A percentile compares a stretch with the other conserved stretches of the same genome.
Conservation (phyloP, 1,140 invertebrate species). For the Mesaphorura yosii region DNA sequence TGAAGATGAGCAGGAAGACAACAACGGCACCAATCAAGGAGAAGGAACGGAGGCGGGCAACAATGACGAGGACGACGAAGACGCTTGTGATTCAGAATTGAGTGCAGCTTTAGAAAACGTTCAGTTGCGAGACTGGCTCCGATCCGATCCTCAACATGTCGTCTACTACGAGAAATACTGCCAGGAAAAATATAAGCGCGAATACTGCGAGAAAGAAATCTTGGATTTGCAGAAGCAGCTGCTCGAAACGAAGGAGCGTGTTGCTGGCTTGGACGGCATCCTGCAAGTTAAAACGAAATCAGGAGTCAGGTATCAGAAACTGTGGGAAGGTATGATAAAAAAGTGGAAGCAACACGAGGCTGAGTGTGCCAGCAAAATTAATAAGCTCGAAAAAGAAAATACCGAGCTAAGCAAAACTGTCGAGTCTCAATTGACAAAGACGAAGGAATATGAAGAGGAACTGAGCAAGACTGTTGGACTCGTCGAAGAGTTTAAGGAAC, state of each 20-base stretch:
- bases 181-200: constrained; percentile 22
- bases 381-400: constrained; percentile 21
- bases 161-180: constrained; percentile 23
- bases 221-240: constrained; percentile 15
- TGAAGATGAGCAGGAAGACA: constrained; percentile 15
- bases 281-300: constrained; percentile 15
- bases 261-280: constrained; percentile 18
- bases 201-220: constrained; percentile 26
- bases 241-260: constrained; percentile 17
- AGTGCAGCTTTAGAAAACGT: constrained; percentile 8
- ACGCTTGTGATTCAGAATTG: constrained; percentile 14
- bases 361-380: constrained; percentile 5
- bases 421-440: constrained; percentile 8
- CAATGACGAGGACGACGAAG: background rate
- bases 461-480: constrained; percentile 20
- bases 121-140: constrained; percentile 17
- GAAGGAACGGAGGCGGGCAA: background rate
- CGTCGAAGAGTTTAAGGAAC: constrained; percentile 15
- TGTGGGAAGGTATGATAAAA: constrained; percentile 12
- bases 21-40: constrained; percentile 6
- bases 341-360: constrained; percentile 24
- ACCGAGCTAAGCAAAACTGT: constrained; percentile 2
- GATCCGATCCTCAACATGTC: constrained; percentile 5
- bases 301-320: constrained; percentile 15
- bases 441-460: constrained; percentile 24